Conservation (phyloP, 2,113 vertebrate genomes). For the Notarius quadriscutis region DNA sequence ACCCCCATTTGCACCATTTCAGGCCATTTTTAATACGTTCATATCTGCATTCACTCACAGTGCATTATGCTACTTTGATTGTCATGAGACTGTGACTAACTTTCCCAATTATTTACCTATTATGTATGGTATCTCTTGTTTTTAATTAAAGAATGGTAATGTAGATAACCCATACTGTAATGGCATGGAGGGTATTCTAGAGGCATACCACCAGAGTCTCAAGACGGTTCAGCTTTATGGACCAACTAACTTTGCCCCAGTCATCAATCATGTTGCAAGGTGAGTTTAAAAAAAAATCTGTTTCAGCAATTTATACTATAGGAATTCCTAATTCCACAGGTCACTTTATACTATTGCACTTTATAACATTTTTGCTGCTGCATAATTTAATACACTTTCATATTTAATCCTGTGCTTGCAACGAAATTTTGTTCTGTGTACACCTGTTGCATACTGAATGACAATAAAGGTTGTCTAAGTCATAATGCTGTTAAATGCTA, state of each 20-base stretch:
- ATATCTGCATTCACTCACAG: background rate
- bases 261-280: slow-evolving; percentile 93
- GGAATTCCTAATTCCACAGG: too few relatives aligned
- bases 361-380: too few relatives aligned
- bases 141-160: slow-evolving; percentile 82
- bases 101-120: background rate
- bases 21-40: background rate
- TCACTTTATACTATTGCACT: too few relatives aligned
- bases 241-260: slow-evolving; percentile 92
- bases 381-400: too few relatives aligned
- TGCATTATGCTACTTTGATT: background rate
- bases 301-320: background rate
- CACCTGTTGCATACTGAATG: too few relatives aligned
- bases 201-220: slow-evolving; percentile 92
- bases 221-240: slow-evolving; percentile 95
- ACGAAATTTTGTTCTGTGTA: too few relatives aligned
- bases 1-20: background rate
- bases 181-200: slow-evolving; percentile 91
- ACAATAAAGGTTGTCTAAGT: too few relatives aligned
- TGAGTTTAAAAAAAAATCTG: slow-evolving; percentile 55
- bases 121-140: slow-evolving; percentile 6
- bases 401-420: too few relatives aligned
- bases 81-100: background rate
- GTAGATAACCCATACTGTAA: slow-evolving; percentile 87
- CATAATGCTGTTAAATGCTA: background rate